These are phyloP conservation scores for Remorina albescens DNA, from an alignment of 2,797 vertebrate genomes.

Conservation along the genomic window DNA sequence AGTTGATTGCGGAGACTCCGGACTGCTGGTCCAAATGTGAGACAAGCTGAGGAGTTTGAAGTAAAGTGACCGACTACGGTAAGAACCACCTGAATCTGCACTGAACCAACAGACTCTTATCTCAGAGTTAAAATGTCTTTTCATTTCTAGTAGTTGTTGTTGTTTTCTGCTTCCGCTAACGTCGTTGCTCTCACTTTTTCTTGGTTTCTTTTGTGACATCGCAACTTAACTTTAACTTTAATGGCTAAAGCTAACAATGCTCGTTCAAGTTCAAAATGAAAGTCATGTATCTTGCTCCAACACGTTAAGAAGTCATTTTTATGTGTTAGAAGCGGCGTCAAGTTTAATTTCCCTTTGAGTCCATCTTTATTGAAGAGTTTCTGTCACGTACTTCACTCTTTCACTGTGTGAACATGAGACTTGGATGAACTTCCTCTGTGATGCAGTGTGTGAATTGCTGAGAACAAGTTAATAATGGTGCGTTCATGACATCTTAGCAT, in stretches of 20 bases:
- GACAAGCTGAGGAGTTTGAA: slow-evolving; percentile 23
- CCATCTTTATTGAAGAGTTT: slow-evolving; percentile 38
- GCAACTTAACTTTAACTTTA: slow-evolving; percentile 12
- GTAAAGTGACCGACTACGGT: slow-evolving; percentile 55
- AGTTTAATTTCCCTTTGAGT: neutral
- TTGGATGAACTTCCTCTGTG: neutral
- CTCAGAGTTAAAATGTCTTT: neutral
- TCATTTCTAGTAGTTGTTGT: neutral
- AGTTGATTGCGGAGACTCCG: slow-evolving; percentile 52
- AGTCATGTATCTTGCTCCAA: accelerated
- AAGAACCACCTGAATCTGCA: slow-evolving; percentile 27
- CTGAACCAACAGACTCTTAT: neutral
- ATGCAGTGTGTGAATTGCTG: slow-evolving; percentile 14
- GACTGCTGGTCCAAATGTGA: neutral
- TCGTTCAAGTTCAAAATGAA: neutral
- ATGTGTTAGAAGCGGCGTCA: neutral
- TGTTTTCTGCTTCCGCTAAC: neutral
- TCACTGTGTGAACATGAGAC: neutral
- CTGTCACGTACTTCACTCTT: slow-evolving; percentile 20
- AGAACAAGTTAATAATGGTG: neutral
- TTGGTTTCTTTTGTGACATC: slow-evolving; percentile 35
- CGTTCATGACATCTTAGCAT: slow-evolving; percentile 4
- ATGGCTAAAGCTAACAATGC: neutral
- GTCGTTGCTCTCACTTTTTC: slow-evolving; percentile 51
- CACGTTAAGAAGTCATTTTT: neutral